Evolutionary conservation across 1,140 invertebrate species (phyloP), one percentile per base, ranked within the genome.

Genomic region (Eupeodes corollae): DNA sequence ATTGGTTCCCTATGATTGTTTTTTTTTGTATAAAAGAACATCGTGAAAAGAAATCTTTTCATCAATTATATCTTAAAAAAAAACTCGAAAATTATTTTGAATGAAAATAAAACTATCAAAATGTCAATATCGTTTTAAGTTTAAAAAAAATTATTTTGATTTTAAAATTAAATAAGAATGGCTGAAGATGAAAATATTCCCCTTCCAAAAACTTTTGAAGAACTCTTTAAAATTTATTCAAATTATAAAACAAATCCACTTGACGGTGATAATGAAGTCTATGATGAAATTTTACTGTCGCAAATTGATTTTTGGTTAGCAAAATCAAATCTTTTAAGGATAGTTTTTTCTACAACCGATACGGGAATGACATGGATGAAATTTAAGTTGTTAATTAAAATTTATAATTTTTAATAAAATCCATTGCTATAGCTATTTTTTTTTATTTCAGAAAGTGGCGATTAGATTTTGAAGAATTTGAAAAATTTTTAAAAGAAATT

Each of bases 151-250:
- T n/a, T n/a, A 60, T 66, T 66, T 66, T 61, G 63, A 66, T 66
- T 65, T 66, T 66, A 65, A 57, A 43, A 33, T 46, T 48, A 48
- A 6, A 34, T 42, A 47, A 54, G 50, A 54, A 56, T 64, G 61
- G 61, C 58, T 32, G 61, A 65, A 54, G 62, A 65, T 34, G 62
- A 65, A 11, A 59, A 64, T 55, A 64, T 62, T 47, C 57, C 58
- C 19, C 64, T 64, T 41, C 60, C 56, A 35, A 58, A 65, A 26
- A 64, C 62, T 5, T 30, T 65, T 30, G 61, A 65, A 32, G 44
- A 51, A 9, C 45, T 65, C 1, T 65, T 65, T 16, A 26, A 43
- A 1, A 37, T 62, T 6, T 65, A 64, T 49, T 47, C 52, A 33
- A 65, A 65, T 33, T 33, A 55, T 31, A 56, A 55, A 49, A 15